phyloP scores from a whole-genome alignment of 2,888 invertebrate genomes.

The Chymomyza procnemis region DNA sequence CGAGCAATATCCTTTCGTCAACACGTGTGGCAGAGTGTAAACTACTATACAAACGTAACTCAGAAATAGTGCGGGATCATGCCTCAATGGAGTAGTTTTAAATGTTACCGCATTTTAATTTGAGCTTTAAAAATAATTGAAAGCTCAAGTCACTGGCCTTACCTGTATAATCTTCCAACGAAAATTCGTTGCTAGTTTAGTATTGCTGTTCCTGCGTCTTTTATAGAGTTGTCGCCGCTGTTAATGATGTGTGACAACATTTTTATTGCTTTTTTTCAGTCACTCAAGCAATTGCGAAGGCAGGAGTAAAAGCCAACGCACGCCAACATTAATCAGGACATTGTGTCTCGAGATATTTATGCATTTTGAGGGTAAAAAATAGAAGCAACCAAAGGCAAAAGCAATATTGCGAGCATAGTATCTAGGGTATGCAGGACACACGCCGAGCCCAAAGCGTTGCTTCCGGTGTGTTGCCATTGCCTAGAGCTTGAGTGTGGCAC shows the following conservation, averaged over 20 bases:
- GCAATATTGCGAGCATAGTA: constrained; percentile 25
- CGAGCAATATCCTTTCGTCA: too few relatives aligned
- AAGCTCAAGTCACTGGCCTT: too few relatives aligned
- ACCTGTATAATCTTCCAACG: too few relatives aligned
- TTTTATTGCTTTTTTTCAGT: constrained; percentile 54
- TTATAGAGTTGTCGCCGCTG: constrained; percentile 26
- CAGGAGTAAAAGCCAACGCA: constrained; percentile 64
- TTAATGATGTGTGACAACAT: constrained; percentile 68
- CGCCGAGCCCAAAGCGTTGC: constrained; percentile 64
- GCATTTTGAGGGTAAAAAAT: constrained; percentile 65
- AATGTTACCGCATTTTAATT: too few relatives aligned
- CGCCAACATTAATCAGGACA: constrained; percentile 72
- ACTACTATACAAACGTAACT: too few relatives aligned
- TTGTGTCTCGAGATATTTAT: constrained; percentile 49
- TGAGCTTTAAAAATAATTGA: too few relatives aligned
- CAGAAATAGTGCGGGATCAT: too few relatives aligned
- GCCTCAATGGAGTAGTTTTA: too few relatives aligned
- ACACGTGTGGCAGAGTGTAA: too few relatives aligned
- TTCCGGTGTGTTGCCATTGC: constrained; percentile 64
- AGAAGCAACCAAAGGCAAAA: constrained; percentile 20
- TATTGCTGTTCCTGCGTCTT: too few relatives aligned
- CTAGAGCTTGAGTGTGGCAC: not conserved
- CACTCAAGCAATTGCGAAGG: constrained; percentile 8
- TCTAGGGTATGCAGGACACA: constrained; percentile 41
- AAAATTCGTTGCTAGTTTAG: too few relatives aligned